Evolutionary conservation across 2,113 vertebrate genomes (phyloP), one percentile per base, ranked within the genome.

Genomic region (Nycticorax nycticorax): DNA sequence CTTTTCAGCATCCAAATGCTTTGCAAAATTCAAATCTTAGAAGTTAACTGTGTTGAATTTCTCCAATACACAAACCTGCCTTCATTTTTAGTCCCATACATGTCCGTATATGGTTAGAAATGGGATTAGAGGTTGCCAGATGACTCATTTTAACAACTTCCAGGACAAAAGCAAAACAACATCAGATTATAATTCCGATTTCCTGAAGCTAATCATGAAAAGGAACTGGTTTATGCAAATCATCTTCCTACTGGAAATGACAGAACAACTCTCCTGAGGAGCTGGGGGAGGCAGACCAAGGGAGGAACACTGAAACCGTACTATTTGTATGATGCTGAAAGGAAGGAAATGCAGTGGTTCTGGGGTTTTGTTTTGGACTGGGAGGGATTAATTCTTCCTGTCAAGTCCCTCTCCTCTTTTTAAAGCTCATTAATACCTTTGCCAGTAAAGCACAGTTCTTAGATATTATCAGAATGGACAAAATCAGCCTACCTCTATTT

Each of bases 211-310:
- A 97, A 52, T 97, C 24, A 80, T 89, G 53, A 95, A 93, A 98
- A 95, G 88, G 97, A 98, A 97, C 87, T 84, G 76, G 39, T 91
- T 87, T 92, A 90, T 82, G 91, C 98, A 98, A 98, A 98, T 97
- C 86, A 96, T 90, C 88, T 97, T 95, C 95, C 97, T 97, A 92
- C 95, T 97, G 98, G 98, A 98, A 98, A 97, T 98, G 82, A 97
- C 95, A 94, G 88, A 93, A 96, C 93, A 96, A 88, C 83, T 96
- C 91, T 97, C 97, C 96, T 88, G 95, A 81, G 96, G 84, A 89
- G 78, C 45, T 30, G 28, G 13, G 59, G 74, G 62, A 83, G 74
- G 48, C 47, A 63, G 88, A 76, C 20, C 43, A n/a, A 85, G 91
- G 52, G 90, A 93, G 93, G 75, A 78, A 78, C 28, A 3, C 45